phyloP scores from a whole-genome alignment of 2,113 vertebrate species.

The Neotoma lepida region DNA sequence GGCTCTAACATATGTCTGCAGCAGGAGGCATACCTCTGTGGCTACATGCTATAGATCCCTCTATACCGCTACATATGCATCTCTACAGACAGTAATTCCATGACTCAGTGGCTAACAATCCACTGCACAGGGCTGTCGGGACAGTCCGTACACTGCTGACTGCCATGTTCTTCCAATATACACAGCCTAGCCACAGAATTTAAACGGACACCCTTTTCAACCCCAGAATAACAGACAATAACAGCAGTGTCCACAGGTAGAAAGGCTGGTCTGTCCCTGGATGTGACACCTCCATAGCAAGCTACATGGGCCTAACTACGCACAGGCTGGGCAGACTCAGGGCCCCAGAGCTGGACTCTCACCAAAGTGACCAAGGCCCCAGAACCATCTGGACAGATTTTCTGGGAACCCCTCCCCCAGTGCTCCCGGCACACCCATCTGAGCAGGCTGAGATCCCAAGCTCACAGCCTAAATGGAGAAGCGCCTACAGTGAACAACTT shows the following conservation, averaged over 20 bases:
- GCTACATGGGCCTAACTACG: accelerated
- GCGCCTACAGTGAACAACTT: not conserved
- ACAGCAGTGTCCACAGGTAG: accelerated
- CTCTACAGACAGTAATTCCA: accelerated
- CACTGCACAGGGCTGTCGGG: accelerated
- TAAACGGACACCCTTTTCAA: not conserved
- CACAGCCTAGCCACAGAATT: not conserved
- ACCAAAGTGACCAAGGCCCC: not conserved
- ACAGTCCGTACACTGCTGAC: accelerated
- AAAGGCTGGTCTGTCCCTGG: not conserved
- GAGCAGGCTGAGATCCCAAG: not conserved
- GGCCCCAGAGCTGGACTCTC: accelerated
- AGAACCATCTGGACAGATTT: not conserved
- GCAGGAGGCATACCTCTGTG: not conserved
- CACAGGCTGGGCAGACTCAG: accelerated
- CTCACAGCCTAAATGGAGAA: not conserved
- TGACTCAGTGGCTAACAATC: accelerated
- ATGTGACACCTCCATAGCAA: not conserved
- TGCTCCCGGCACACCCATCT: not conserved
- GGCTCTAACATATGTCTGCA: not conserved
- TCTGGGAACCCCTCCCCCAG: too few relatives aligned
- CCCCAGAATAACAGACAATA: accelerated
- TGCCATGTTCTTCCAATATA: accelerated
- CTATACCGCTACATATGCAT: accelerated
- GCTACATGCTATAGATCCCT: accelerated